Conservation (phyloP, 2,797 vertebrate genomes). For the Diglossa cyanea region DNA sequence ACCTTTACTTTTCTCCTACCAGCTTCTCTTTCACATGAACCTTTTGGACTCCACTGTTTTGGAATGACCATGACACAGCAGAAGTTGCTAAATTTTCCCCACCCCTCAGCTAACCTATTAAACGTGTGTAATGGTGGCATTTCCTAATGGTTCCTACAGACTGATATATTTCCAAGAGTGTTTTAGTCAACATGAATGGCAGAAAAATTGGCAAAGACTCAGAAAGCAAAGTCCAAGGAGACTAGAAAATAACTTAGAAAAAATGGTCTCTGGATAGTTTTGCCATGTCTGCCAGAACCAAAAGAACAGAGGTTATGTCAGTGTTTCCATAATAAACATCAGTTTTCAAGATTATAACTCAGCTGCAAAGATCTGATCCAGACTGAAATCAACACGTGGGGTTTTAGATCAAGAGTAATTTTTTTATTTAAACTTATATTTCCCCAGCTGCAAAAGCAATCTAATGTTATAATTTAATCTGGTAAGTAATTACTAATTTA, state of each 20-base stretch:
- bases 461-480: not conserved
- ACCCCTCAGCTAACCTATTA: conserved; percentile 21
- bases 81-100: conserved; percentile 18
- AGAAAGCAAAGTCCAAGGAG: conserved; percentile 49
- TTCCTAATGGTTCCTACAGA: conserved; percentile 40
- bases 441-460: not conserved
- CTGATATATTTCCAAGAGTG: not conserved
- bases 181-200: conserved; percentile 30
- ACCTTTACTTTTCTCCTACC: not conserved
- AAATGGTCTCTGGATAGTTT: conserved; percentile 50
- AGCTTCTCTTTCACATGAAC: not conserved
- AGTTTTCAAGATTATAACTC: conserved; percentile 35
- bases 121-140: not conserved
- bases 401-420: not conserved
- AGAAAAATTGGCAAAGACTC: conserved; percentile 33
- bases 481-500: not conserved
- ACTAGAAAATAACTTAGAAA: conserved; percentile 41
- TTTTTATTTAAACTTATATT: not conserved
- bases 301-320: conserved; percentile 55
- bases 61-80: conserved; percentile 30
- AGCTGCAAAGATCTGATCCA: conserved; percentile 26
- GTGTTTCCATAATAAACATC: conserved; percentile 61
- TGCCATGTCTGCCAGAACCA: conserved; percentile 7
- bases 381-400: conserved; percentile 15
- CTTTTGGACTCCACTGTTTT: conserved; percentile 20